Base-by-base conservation (phyloP, 92 coral and sea anemone species). In the Paramuricea clavata region DNA sequence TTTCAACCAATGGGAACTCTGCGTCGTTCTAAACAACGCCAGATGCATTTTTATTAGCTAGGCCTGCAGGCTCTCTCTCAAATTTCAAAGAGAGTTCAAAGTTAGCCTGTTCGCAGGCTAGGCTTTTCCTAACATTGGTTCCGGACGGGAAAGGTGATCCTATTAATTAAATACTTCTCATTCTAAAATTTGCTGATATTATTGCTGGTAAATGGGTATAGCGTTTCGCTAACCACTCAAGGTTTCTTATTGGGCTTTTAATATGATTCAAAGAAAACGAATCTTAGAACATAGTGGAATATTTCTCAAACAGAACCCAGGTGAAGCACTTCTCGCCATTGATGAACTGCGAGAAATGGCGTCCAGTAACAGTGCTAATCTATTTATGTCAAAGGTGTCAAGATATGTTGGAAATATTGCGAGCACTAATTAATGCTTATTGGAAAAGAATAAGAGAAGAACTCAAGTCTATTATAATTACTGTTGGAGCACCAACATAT, bases 401-500 rank as follows among this genome's bases (percentile, higher is more conserved):
- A 89, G 90, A 30, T 89, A 89, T 35, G 65, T 92, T 33, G 76
- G 72, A 41, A 89, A 92, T 72, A 82, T 92, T 26, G 88, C 91
- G 44, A 93, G 95, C 21, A 85, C 93, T 6, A 54, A 54, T n/a
- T n/a, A n/a, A n/a, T 54, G 62, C 62, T 17, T 54, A 54, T 8
- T 54, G 62, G 62, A 19, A 54, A 10, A 28, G 61, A 87, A 86
- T 85, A 49, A 87, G 42, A 83, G 82, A 87, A 21, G 87, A 87
- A 52, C 74, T 80, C 31, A 90, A 52, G 84, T 80, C 92, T 52
- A 77, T 77, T 32, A 89, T 89, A 12, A 67, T 12, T 70, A 78
- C 69, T 89, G 92, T 71, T 77, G 89, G 89, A 5, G 42, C 87
- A 32, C 93, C 93, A 81, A 86, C 93, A 86, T n/a, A n/a, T 74